Evolutionary conservation across 1,140 invertebrate genomes (phyloP).

Genomic region (Drosophila guanche): DNA sequence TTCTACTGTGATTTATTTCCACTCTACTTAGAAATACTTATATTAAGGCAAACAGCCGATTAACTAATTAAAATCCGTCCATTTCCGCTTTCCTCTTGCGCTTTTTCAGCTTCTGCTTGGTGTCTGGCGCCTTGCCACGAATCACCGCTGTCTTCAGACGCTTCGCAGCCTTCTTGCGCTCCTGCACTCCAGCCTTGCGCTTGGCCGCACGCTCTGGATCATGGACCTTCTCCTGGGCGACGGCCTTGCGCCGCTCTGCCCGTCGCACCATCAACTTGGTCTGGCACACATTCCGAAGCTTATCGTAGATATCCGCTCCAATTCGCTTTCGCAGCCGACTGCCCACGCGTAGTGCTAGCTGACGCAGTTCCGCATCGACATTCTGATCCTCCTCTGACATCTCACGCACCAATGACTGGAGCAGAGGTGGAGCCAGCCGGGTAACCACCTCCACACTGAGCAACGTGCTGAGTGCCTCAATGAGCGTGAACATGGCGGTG

Average conservation of each 20-base stretch:
- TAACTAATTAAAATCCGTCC: conserved; percentile 52
- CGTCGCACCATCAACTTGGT: conserved; percentile 86
- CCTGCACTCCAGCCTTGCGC: conserved; percentile 84
- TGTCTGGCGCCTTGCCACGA: conserved; percentile 72
- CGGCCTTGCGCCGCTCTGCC: conserved; percentile 87
- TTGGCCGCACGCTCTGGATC: conserved; percentile 89
- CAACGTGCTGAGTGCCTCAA: conserved; percentile 87
- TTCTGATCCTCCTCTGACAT: conserved; percentile 86
- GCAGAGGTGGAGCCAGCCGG: conserved; percentile 85
- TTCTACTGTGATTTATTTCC: neutral
- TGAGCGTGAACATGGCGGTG: conserved; percentile 88
- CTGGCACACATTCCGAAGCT: conserved; percentile 85
- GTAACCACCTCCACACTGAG: conserved; percentile 84
- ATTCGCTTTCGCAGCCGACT: conserved; percentile 88
- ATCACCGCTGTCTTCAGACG: conserved; percentile 71
- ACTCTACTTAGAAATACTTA: conserved; percentile 15
- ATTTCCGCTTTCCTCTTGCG: conserved; percentile 73
- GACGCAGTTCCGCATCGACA: conserved; percentile 84
- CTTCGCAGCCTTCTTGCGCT: conserved; percentile 79
- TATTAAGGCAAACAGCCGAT: neutral
- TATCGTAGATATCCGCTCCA: conserved; percentile 87
- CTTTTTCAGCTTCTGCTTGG: conserved; percentile 77
- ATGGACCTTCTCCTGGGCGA: conserved; percentile 87
- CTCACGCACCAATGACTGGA: conserved; percentile 89
- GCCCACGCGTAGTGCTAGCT: conserved; percentile 87